Base-by-base conservation (phyloP, 30 jellyfish, hydroid and myxozoan genomes). In the Cassiopea xamachana region DNA sequence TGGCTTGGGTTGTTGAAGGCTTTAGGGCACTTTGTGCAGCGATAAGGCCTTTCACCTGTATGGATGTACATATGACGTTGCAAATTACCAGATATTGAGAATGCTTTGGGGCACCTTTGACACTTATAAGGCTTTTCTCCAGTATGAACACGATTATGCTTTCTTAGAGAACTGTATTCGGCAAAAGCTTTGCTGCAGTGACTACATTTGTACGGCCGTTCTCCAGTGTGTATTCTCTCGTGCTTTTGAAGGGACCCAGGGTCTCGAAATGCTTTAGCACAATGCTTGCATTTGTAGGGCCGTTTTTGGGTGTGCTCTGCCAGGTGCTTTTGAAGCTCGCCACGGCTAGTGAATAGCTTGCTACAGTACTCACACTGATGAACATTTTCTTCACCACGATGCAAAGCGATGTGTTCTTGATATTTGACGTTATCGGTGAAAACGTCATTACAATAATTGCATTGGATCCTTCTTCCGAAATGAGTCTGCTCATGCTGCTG, bases 121-220 rank as follows among this genome's bases (percentile, higher is more conserved):
- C 99, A 95, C 62, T 91, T 95, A 80, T 95, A 95, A 7, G 99
- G 99, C 71, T 91, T 84, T 69, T 95, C 99, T 5, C 99, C 99
- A 6, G 98, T 85, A 69, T 95, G 99, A 2, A 92, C 96, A 47
- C 99, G 87, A 55, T 50, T 74, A 76, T 95, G 99, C 85, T 95
- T 95, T 43, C 98, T 84, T 2, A 95, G 87, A 16, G 99, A 95
- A 46, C 98, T 91, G 48, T 95, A 91, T 87, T 95, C 99, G 2
- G 99, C 97, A 87, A 95, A 95, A 15, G 98, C 99, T 61, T 96
- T 85, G 13, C 80, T 68, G 81, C 99, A 95, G 58, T 82, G 75
- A 18, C 60, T 18, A 81, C 99, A 95, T 15, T 82, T 90, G 88
- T 79, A 95, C 4, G 99, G 99, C 15, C 93, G 93, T 67, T 95